Base-by-base conservation (phyloP, 2,797 vertebrate genomes). In the Sebastes itinus region DNA sequence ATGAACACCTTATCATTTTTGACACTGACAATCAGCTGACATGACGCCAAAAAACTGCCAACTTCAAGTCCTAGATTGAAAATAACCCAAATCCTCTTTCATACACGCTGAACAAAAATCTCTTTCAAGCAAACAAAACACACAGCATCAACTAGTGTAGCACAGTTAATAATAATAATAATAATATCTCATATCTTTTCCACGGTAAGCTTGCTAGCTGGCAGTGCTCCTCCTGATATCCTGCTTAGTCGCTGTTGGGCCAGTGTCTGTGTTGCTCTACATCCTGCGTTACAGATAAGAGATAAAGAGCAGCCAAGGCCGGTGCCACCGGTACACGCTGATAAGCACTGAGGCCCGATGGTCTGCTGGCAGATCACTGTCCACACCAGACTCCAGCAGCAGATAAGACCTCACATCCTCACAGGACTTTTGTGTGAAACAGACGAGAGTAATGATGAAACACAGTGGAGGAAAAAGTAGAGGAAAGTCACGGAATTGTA, bases 281-380 rank as follows among this genome's bases (percentile, higher is more conserved):
- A 85, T 91, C 88, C 90, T 80, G 83, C 32, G 20, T 65, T 73
- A 58, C 66, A 84, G 91, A 94, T 94, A 89, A 90, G 80, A 87
- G 90, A 92, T 93, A 90, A 91, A 88, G 74, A 86, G 72, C 66
- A 33, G 77, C 69, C 78, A 83, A 67, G 61, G 73, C 81, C 18
- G 13, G 77, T 82, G 81, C 69, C 75, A 84, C 78, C 65, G 66
- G 72, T 70, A 33, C 69, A 35, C 38, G 46, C 85, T 89, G 94
- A 94, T 94, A 94, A 93, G 89, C 77, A 14, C 66, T 20, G 71
- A 78, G 67, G 77, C 63, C 71, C 2, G 74, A 68, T 86, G 84
- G 77, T 82, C 83, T 75, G 72, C 70, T 72, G 55, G 85, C 83
- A 87, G 78, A 87, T 89, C 85, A 62, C 81, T 87, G 89, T 88